phyloP scores from a whole-genome alignment of 2,113 vertebrate species.

The Canis aureus region DNA sequence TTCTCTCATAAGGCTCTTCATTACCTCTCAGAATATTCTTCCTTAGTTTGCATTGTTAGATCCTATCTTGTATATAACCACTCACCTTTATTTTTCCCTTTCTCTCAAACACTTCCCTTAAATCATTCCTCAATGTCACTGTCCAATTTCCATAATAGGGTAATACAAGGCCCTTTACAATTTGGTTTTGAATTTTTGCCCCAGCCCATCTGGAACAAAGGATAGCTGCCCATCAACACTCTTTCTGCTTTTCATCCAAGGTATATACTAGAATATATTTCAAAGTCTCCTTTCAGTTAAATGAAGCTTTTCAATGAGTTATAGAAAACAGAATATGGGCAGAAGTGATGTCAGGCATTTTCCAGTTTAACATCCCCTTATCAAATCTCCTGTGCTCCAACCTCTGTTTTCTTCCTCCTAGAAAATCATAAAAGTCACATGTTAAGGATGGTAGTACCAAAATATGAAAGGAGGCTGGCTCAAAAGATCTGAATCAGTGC shows the following conservation, averaged over 20 bases:
- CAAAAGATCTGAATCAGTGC: background rate
- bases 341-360: background rate
- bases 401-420: background rate
- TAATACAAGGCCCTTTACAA: background rate
- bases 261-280: background rate
- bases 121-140: background rate
- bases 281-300: background rate
- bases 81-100: background rate
- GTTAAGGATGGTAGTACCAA: background rate
- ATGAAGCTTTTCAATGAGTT: slow-evolving; percentile 19
- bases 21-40: background rate
- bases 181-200: background rate
- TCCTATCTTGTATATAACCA: background rate
- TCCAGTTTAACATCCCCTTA: background rate
- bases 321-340: background rate
- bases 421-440: background rate
- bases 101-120: background rate
- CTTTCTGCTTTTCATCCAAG: background rate
- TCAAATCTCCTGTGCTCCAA: background rate
- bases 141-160: background rate
- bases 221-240: background rate
- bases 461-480: background rate
- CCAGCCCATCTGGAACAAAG: background rate
- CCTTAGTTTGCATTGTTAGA: background rate
- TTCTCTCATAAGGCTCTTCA: background rate